phyloP scores from a whole-genome alignment of 2,797 vertebrate genomes.

The Sus cebifrons region DNA sequence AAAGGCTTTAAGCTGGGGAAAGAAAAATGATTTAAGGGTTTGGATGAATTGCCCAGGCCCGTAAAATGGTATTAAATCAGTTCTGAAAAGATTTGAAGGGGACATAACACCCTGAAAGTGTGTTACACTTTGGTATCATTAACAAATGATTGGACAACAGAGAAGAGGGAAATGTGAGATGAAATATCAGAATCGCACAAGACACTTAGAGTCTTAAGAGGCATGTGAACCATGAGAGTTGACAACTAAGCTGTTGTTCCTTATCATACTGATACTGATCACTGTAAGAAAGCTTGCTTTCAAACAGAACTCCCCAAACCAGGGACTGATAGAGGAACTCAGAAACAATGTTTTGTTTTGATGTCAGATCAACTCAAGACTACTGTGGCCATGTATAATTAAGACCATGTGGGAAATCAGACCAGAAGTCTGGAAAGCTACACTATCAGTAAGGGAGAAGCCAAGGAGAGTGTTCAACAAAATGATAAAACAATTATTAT shows the following conservation, averaged over 20 bases:
- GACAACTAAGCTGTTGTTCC: slow-evolving; percentile 34
- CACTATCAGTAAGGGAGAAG: neutral
- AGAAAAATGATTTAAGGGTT: slow-evolving; percentile 84
- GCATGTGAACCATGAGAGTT: slow-evolving; percentile 14
- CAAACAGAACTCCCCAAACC: slow-evolving; percentile 30
- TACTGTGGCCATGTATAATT: neutral
- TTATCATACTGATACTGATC: slow-evolving; percentile 57
- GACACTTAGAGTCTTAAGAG: slow-evolving; percentile 66
- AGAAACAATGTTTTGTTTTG: slow-evolving; percentile 53
- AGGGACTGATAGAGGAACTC: neutral
- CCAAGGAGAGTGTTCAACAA: neutral
- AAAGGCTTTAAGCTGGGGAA: slow-evolving; percentile 84
- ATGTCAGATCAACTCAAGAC: neutral
- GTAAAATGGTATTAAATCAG: slow-evolving; percentile 85
- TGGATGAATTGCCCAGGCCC: slow-evolving; percentile 79
- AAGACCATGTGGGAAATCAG: neutral
- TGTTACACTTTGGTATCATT: slow-evolving; percentile 84
- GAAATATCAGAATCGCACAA: slow-evolving; percentile 82
- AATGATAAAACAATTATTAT: neutral
- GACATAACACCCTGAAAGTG: slow-evolving; percentile 84
- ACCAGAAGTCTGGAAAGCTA: neutral
- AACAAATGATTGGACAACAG: slow-evolving; percentile 85
- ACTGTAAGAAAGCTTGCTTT: neutral
- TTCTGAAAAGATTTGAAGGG: slow-evolving; percentile 85
- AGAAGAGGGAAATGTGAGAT: slow-evolving; percentile 83